Evolutionary conservation across 2,888 invertebrate species (phyloP).

Genomic region (Criorhina ranunculi): DNA sequence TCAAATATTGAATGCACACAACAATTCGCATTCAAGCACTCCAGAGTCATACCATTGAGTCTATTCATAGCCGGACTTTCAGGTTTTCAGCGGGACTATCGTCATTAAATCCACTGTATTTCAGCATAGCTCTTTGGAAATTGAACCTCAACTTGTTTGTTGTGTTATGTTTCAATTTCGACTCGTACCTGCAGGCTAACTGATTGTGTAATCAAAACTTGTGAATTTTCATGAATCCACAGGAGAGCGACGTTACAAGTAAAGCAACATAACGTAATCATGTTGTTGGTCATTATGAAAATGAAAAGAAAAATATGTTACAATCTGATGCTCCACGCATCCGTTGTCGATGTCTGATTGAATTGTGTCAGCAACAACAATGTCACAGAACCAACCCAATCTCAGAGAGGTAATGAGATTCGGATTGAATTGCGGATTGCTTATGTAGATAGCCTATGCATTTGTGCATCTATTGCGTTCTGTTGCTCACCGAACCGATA

Average conservation of each 20-base stretch:
- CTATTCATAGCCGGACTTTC: conserved; percentile 3
- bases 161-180: conserved; percentile 1
- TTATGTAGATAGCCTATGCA: conserved; percentile 1
- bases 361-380: conserved; percentile 27
- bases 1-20: conserved; percentile 11
- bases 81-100: neutral
- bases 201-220: conserved; percentile 35
- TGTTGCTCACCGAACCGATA: conserved; percentile 36
- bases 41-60: conserved; percentile 8
- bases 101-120: conserved; percentile 7
- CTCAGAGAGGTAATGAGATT: conserved; percentile 59
- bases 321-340: conserved; percentile 12
- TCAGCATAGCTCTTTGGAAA: conserved; percentile 3
- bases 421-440: conserved; percentile 62
- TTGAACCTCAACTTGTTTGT: conserved; percentile 22
- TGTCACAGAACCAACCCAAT: conserved; percentile 57
- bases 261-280: conserved; percentile 26
- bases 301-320: conserved; percentile 13
- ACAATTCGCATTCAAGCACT: conserved; percentile 12
- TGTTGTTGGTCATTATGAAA: conserved; percentile 27
- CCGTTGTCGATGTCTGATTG: neutral
- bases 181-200: conserved; percentile 10
- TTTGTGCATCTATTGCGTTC: conserved; percentile 27
- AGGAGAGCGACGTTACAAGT: neutral
- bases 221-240: neutral